These are phyloP conservation scores for Tangara arthus DNA, from an alignment of 2,797 vertebrate species.

Conservation along the genomic window DNA sequence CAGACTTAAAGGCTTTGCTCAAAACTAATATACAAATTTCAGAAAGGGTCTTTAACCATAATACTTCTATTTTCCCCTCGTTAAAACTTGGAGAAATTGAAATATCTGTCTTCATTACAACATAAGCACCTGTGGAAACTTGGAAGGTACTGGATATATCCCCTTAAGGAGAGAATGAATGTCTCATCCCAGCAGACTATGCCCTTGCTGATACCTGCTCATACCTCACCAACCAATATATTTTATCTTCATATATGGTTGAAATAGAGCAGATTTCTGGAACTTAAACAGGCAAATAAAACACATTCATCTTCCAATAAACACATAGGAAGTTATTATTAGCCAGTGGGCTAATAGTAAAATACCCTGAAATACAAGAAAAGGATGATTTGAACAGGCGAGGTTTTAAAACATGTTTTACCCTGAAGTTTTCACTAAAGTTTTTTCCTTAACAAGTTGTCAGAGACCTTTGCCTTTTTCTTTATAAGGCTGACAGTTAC, in stretches of 20 bases:
- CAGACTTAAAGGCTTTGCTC: conserved; percentile 18
- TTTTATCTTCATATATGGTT: conserved; percentile 78
- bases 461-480: conserved; percentile 18
- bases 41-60: conserved; percentile 58
- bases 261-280: conserved; percentile 74
- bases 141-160: conserved; percentile 24
- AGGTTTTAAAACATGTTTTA: conserved; percentile 1
- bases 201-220: conserved; percentile 71
- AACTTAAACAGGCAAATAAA: conserved; percentile 77
- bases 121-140: conserved; percentile 49
- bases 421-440: not conserved
- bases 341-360: conserved; percentile 41
- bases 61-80: conserved; percentile 45
- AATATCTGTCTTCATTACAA: conserved; percentile 66
- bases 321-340: conserved; percentile 69
- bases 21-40: conserved; percentile 56
- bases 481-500: conserved; percentile 22
- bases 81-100: conserved; percentile 61
- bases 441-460: not conserved
- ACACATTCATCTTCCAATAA: conserved; percentile 78
- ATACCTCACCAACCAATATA: conserved; percentile 70
- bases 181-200: conserved; percentile 46
- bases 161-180: conserved; percentile 57
- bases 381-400: conserved; percentile 61
- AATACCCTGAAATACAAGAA: conserved; percentile 7